Percentiles rank a stretch among this genome's conserved stretches.
Conservation (phyloP, 2,888 invertebrate species). For the Microctonus brassicae region DNA sequence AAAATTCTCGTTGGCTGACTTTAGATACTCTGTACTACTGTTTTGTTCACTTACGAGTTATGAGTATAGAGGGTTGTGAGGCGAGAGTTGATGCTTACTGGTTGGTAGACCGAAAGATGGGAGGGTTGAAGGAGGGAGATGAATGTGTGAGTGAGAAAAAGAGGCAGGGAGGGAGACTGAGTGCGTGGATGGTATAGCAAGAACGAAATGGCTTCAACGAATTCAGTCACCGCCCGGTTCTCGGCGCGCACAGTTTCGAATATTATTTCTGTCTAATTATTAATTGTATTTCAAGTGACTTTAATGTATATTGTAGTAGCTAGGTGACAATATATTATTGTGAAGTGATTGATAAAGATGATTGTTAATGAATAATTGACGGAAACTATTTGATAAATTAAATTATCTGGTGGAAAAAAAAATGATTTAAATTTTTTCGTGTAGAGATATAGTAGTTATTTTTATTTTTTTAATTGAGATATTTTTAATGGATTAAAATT, state of each 20-base stretch:
- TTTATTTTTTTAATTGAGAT: no score
- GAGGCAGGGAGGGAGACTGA: background rate
- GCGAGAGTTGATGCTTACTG: no score
- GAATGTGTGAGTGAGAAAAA: no score
- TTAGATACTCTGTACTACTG: background rate
- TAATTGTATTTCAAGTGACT: background rate
- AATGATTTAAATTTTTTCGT: no score
- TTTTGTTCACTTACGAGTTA: background rate
- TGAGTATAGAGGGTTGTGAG: slow-evolving; percentile 3
- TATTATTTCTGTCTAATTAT: slow-evolving; percentile 10
- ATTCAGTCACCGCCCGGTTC: slow-evolving; percentile 68
- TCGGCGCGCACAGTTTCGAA: slow-evolving; percentile 64
- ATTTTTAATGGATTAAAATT: no score
- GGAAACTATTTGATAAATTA: background rate
- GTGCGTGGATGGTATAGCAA: slow-evolving; percentile 47
- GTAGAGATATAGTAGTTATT: no score
- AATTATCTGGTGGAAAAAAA: background rate
- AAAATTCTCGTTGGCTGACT: background rate
- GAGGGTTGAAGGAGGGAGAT: background rate
- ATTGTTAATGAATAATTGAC: background rate
- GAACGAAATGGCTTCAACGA: slow-evolving; percentile 42
- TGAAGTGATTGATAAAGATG: background rate
- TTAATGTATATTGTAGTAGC: background rate
- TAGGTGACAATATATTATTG: background rate
- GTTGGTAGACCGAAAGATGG: no score